Conservation (phyloP, 1,140 invertebrate species). For the Caenorhabditis latens region DNA sequence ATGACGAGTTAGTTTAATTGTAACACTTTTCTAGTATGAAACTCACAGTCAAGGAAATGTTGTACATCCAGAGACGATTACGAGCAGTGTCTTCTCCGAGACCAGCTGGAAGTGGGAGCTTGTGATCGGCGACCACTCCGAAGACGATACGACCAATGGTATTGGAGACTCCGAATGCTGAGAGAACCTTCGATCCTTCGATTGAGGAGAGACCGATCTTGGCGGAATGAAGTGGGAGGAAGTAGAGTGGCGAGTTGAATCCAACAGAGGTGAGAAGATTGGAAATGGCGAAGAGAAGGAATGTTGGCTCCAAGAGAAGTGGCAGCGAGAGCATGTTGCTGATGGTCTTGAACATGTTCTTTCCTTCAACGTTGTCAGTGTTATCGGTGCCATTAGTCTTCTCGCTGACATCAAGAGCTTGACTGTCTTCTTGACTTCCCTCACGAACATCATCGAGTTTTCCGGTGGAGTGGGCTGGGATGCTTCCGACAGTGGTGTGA, state of each 20-base stretch:
- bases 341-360: constrained; percentile 79
- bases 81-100: constrained; percentile 86
- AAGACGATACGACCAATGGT: constrained; percentile 84
- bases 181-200: constrained; percentile 88
- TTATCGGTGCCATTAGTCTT: constrained; percentile 43
- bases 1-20: not conserved
- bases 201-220: constrained; percentile 78
- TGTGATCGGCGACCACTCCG: constrained; percentile 82
- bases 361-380: constrained; percentile 60
- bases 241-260: constrained; percentile 92
- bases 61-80: constrained; percentile 85
- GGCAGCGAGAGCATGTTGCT: constrained; percentile 88
- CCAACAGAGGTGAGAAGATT: constrained; percentile 96
- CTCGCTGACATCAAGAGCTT: constrained; percentile 56
- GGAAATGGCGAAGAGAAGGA: constrained; percentile 90
- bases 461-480: constrained; percentile 64
- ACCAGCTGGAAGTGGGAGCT: constrained; percentile 87
- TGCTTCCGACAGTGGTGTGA: constrained; percentile 67
- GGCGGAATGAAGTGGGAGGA: constrained; percentile 81
- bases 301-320: constrained; percentile 87
- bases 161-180: constrained; percentile 87
- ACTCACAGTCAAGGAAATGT: constrained; percentile 85
- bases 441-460: constrained; percentile 68
- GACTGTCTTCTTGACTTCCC: constrained; percentile 35
- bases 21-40: not conserved